Evolutionary conservation across 2,797 vertebrate genomes (phyloP).

Genomic region (Gymnoscopelus microlampas): DNA sequence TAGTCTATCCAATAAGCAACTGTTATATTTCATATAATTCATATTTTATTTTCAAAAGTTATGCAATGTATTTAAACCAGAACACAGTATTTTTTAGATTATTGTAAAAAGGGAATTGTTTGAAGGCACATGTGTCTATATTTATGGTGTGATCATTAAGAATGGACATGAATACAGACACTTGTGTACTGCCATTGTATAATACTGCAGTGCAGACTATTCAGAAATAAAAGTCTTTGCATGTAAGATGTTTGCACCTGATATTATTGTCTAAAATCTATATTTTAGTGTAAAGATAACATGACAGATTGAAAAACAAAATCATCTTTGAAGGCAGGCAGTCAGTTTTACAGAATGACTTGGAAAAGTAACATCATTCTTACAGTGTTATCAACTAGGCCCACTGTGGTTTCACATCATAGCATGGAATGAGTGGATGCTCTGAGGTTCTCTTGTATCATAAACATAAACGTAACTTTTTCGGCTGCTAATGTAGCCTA

Average conservation of each 20-base stretch:
- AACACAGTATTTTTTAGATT: slow-evolving; percentile 84
- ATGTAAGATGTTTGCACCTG: slow-evolving; percentile 69
- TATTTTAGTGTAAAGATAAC: background rate
- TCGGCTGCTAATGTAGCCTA: no score
- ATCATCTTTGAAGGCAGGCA: no score
- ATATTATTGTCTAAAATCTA: slow-evolving; percentile 23
- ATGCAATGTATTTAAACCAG: slow-evolving; percentile 83
- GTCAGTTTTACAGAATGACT: no score
- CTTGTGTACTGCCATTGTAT: slow-evolving; percentile 77
- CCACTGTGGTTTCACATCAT: no score
- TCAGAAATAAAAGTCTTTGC: slow-evolving; percentile 87
- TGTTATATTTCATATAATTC: slow-evolving; percentile 87
- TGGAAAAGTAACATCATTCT: no score
- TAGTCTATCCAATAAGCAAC: slow-evolving; percentile 80
- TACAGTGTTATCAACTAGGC: no score
- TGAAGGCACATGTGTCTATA: slow-evolving; percentile 74
- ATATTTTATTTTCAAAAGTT: slow-evolving; percentile 84
- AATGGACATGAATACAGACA: slow-evolving; percentile 75
- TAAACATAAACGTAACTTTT: no score
- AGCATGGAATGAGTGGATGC: no score
- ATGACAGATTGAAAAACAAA: no score
- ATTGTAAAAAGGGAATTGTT: slow-evolving; percentile 80
- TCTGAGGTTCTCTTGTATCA: no score
- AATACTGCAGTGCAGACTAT: slow-evolving; percentile 80
- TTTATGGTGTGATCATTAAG: slow-evolving; percentile 69